phyloP scores from a whole-genome alignment of 2,888 invertebrate genomes.

The Tryphoninae sp. region DNA sequence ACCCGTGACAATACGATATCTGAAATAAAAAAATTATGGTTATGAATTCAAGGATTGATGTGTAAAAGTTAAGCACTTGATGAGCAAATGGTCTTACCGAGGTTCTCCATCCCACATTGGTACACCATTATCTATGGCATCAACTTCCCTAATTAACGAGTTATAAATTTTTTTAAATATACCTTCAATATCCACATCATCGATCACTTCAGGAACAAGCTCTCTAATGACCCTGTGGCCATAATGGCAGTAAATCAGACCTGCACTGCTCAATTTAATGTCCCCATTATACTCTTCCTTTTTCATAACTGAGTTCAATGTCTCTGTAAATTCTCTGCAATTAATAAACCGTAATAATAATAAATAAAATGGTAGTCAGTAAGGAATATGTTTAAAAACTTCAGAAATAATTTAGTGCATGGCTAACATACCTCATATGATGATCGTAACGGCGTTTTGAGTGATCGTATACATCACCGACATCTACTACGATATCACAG shows the following conservation, averaged over 20 bases:
- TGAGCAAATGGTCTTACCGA: constrained; percentile 67
- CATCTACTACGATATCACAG: constrained; percentile 98
- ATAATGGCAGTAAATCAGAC: constrained; percentile 94
- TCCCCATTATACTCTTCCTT: constrained; percentile 76
- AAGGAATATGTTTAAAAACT: neutral
- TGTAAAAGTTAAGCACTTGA: too few species aligned
- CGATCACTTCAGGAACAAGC: constrained; percentile 82
- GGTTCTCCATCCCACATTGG: constrained; percentile 89
- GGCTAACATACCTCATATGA: constrained; percentile 87
- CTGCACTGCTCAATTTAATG: constrained; percentile 95
- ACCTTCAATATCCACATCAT: constrained; percentile 82
- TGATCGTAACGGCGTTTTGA: constrained; percentile 93
- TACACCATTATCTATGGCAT: constrained; percentile 98
- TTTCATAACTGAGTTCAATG: constrained; percentile 74
- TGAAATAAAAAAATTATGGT: constrained; percentile 63
- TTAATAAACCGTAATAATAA: neutral
- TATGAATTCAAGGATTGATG: too few species aligned
- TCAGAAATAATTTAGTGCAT: neutral
- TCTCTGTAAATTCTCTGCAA: constrained; percentile 73
- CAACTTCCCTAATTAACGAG: constrained; percentile 94
- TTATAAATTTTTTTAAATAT: constrained; percentile 91
- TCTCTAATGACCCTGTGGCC: constrained; percentile 90
- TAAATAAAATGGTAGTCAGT: neutral
- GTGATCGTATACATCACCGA: constrained; percentile 93
- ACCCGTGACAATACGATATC: constrained; percentile 90